phyloP scores from a whole-genome alignment of 2,113 vertebrate species.

The Urocolius indicus region DNA sequence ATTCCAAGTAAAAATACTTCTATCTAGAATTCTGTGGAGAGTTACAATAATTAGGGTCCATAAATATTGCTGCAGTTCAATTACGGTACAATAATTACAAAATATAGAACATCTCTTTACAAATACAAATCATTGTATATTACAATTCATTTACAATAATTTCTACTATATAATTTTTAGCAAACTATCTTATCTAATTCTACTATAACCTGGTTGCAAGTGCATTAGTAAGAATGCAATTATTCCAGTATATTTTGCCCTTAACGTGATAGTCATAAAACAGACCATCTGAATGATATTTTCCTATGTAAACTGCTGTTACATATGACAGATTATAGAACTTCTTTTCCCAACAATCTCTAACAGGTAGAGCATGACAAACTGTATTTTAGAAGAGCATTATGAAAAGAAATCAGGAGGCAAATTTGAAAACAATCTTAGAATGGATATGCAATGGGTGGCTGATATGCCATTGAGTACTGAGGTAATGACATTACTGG shows the following conservation, averaged over 20 bases:
- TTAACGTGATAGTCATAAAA: constrained; percentile 79
- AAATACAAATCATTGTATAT: constrained; percentile 93
- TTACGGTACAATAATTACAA: constrained; percentile 97
- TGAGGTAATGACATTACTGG: constrained; percentile 92
- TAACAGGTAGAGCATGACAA: constrained; percentile 65
- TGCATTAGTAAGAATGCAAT: constrained; percentile 89
- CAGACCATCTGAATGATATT: constrained; percentile 71
- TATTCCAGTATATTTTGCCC: constrained; percentile 90
- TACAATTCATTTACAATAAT: constrained; percentile 96
- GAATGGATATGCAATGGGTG: constrained; percentile 71
- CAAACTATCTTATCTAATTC: constrained; percentile 86
- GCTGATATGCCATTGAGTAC: constrained; percentile 89
- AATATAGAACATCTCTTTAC: constrained; percentile 99
- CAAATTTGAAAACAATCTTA: constrained; percentile 49
- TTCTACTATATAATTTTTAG: constrained; percentile 88
- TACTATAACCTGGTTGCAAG: constrained; percentile 92
- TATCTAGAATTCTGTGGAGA: constrained; percentile 79
- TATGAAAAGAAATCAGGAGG: constrained; percentile 67
- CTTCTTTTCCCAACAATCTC: constrained; percentile 50
- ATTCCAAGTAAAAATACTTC: constrained; percentile 85
- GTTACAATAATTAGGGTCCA: constrained; percentile 87
- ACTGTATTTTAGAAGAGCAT: constrained; percentile 48
- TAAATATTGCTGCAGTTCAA: constrained; percentile 97
- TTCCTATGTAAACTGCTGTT: constrained; percentile 78
- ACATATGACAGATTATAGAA: constrained; percentile 70